A percentile compares a stretch with the other conserved stretches of the same genome.
phyloP scores from a whole-genome alignment of 2,888 invertebrate genomes.

The Heteromyza rotundicornis region DNA sequence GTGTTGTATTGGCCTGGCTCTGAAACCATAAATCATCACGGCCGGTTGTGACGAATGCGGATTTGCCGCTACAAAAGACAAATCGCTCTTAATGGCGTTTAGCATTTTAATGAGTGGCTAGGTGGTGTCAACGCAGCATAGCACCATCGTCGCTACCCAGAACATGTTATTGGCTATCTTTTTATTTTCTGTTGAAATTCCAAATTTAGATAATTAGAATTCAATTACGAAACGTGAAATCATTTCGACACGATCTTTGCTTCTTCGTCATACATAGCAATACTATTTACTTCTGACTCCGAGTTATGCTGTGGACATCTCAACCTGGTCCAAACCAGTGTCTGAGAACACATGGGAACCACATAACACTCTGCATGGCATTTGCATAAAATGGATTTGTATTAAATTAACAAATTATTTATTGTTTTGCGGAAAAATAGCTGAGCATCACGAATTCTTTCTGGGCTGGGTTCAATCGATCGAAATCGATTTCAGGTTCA shows the following conservation, averaged over 20 bases:
- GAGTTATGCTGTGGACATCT: not conserved
- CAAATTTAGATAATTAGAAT: too few species aligned
- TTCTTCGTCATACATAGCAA: not conserved
- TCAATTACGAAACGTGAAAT: too few species aligned
- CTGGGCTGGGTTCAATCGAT: too few species aligned
- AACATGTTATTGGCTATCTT: too few species aligned
- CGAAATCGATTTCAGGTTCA: too few species aligned
- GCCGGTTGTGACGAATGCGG: slow-evolving; percentile 19
- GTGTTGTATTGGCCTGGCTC: not conserved
- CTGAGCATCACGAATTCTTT: too few species aligned
- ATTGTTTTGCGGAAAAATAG: not conserved
- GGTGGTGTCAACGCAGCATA: not conserved
- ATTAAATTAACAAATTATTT: not conserved
- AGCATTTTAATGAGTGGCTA: not conserved
- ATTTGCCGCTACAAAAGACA: slow-evolving; percentile 4
- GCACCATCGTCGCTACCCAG: not conserved
- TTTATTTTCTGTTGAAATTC: too few species aligned
- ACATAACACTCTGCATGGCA: not conserved
- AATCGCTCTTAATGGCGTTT: not conserved
- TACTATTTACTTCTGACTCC: not conserved
- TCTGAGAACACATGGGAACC: not conserved
- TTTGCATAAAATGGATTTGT: not conserved
- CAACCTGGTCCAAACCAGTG: not conserved
- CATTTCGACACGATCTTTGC: not conserved
- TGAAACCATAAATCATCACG: not conserved